A percentile compares a stretch with the other conserved stretches of the same genome.
phyloP scores from a whole-genome alignment of 1,140 invertebrate species.

The Onthophagus taurus region DNA sequence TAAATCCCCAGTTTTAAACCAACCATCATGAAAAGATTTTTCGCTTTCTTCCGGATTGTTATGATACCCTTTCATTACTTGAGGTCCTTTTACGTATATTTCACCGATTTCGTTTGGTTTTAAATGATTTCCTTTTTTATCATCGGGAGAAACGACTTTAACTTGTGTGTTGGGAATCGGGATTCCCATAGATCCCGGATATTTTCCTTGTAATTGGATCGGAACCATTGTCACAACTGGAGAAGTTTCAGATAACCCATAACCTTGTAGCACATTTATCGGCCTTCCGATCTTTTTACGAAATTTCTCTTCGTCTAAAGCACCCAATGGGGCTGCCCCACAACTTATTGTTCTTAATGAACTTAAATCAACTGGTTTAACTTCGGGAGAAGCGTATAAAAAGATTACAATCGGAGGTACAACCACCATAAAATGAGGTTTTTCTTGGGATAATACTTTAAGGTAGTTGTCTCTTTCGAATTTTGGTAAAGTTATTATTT shows the following conservation, averaged over 20 bases:
- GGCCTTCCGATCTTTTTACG: conserved; percentile 35
- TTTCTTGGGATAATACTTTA: too few relatives aligned
- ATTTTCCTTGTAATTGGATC: conserved; percentile 28
- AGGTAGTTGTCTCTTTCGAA: too few relatives aligned
- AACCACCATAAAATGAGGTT: too few relatives aligned
- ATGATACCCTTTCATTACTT: conserved; percentile 65
- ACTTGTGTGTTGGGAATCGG: conserved; percentile 50
- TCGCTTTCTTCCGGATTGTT: conserved; percentile 59
- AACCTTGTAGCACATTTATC: conserved; percentile 40
- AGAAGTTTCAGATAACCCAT: conserved; percentile 56
- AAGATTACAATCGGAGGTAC: too few relatives aligned
- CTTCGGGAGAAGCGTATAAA: conserved; percentile 50
- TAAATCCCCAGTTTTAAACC: conserved; percentile 70
- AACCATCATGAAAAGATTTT: conserved; percentile 56
- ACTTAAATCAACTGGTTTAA: conserved; percentile 48
- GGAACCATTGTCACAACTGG: conserved; percentile 34
- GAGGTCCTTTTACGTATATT: conserved; percentile 53
- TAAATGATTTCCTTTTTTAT: conserved; percentile 43
- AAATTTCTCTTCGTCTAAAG: conserved; percentile 48
- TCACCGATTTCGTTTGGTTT: conserved; percentile 50
- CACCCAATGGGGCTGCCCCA: conserved; percentile 65
- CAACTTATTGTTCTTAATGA: conserved; percentile 45
- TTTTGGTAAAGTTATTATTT: too few relatives aligned
- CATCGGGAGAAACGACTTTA: conserved; percentile 52
- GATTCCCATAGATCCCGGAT: conserved; percentile 47